These are phyloP conservation scores for Mesoligia furuncula DNA, from an alignment of 2,888 invertebrate species.

Conservation along the genomic window DNA sequence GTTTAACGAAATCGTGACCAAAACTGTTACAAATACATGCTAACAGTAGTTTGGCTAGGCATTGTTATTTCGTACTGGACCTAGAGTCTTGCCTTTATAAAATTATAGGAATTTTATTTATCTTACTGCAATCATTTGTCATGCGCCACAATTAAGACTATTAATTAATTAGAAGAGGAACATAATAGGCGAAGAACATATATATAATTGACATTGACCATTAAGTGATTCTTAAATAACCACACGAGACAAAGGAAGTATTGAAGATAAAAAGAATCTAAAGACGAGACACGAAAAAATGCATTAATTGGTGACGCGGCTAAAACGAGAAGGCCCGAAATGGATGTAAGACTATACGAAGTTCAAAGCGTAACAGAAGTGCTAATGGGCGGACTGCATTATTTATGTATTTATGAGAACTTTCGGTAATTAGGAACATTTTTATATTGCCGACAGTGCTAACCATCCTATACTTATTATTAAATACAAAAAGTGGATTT, in stretches of 20 bases:
- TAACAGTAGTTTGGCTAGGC: conserved; percentile 26
- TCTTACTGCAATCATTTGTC: not conserved
- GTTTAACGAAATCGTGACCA: conserved; percentile 57
- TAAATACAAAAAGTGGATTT: conserved; percentile 48
- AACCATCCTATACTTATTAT: conserved; percentile 44
- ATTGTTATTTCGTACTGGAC: conserved; percentile 6
- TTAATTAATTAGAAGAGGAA: conserved; percentile 1
- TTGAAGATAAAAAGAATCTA: conserved; percentile 67
- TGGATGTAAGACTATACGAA: conserved; percentile 78
- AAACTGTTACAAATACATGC: conserved; percentile 45
- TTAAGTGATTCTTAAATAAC: conserved; percentile 40
- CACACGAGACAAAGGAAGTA: conserved; percentile 68
- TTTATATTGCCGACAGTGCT: conserved; percentile 55
- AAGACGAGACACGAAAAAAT: conserved; percentile 76
- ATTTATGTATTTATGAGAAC: conserved; percentile 71
- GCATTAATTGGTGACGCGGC: conserved; percentile 84
- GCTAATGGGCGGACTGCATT: conserved; percentile 82
- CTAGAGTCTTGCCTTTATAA: not conserved
- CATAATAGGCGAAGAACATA: not conserved
- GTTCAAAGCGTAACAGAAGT: conserved; percentile 81
- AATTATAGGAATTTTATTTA: not conserved
- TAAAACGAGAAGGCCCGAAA: conserved; percentile 77
- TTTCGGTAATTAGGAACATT: conserved; percentile 73
- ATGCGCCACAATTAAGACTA: not conserved
- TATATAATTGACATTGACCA: conserved; percentile 39